Evolutionary conservation across 1,140 invertebrate genomes (phyloP).

Genomic region (Pseudomyrmex flavicornis): DNA sequence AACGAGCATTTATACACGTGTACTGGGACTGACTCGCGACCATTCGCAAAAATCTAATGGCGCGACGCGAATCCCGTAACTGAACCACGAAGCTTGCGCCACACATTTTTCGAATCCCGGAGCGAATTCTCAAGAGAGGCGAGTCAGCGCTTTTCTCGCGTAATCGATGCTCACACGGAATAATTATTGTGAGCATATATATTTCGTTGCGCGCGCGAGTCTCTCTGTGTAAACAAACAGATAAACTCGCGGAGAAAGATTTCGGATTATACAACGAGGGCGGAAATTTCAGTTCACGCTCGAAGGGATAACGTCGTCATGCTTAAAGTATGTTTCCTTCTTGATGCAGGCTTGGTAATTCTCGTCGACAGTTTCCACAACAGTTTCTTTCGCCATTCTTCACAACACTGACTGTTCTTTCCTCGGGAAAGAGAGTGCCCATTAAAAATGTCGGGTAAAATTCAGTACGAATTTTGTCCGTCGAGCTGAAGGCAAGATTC

Average conservation of each 20-base stretch:
- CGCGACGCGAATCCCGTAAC: constrained; percentile 4
- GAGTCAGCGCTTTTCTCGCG: background rate
- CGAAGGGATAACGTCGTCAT: background rate
- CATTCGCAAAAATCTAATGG: constrained; percentile 18
- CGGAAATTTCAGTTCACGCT: constrained; percentile 38
- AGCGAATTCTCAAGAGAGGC: background rate
- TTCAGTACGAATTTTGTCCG: constrained; percentile 72
- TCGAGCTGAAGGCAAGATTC: constrained; percentile 46
- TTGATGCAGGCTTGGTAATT: constrained; percentile 50
- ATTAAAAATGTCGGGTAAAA: constrained; percentile 75
- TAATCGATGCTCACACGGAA: constrained; percentile 2
- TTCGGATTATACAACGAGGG: background rate
- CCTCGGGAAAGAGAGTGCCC: constrained; percentile 60
- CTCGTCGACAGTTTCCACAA: constrained; percentile 51
- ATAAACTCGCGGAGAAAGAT: constrained; percentile 26
- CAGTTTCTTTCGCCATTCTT: constrained; percentile 52
- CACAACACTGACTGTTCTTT: background rate
- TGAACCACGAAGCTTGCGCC: background rate
- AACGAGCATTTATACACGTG: constrained; percentile 9
- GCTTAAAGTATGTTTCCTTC: constrained; percentile 26
- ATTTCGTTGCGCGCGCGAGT: too few relatives aligned
- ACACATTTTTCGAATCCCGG: background rate
- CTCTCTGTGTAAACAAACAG: background rate
- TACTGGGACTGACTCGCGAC: background rate
- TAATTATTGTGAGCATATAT: constrained; percentile 14